phyloP scores from a whole-genome alignment of 2,888 invertebrate genomes.

The Geophilus truncorum region DNA sequence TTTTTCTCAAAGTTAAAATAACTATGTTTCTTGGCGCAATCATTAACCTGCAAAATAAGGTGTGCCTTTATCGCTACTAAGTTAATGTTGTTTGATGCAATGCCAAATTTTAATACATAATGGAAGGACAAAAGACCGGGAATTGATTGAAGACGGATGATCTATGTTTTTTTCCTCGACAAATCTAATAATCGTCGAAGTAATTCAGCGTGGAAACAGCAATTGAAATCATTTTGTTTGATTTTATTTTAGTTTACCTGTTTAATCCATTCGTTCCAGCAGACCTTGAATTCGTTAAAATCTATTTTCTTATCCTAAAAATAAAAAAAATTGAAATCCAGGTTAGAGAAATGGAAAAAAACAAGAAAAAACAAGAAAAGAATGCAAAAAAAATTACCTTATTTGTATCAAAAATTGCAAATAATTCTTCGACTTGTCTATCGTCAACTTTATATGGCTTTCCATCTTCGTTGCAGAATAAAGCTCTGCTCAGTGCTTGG shows the following conservation, averaged over 20 bases:
- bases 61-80: constrained; percentile 1
- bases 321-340: not conserved
- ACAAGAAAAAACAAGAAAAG: constrained; percentile 28
- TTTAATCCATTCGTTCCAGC: constrained; percentile 90
- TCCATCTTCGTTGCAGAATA: constrained; percentile 80
- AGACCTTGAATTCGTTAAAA: constrained; percentile 73
- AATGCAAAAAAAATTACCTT: constrained; percentile 44
- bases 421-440: constrained; percentile 66
- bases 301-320: constrained; percentile 57
- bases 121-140: not conserved
- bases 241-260: constrained; percentile 47
- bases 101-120: constrained; percentile 13
- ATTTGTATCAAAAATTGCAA: constrained; percentile 74
- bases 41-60: too few relatives aligned
- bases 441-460: constrained; percentile 72
- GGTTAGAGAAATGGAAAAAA: too few relatives aligned
- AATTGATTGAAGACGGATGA: not conserved
- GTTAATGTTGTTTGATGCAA: constrained; percentile 3
- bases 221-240: not conserved
- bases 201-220: too few relatives aligned
- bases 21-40: too few relatives aligned
- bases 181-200: too few relatives aligned
- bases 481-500: constrained; percentile 71
- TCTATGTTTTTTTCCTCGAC: too few relatives aligned
- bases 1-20: too few relatives aligned